A percentile compares a stretch with the other conserved stretches of the same genome.
phyloP scores from a whole-genome alignment of 2,113 vertebrate species.

The Sphaerodactylus townsendi region DNA sequence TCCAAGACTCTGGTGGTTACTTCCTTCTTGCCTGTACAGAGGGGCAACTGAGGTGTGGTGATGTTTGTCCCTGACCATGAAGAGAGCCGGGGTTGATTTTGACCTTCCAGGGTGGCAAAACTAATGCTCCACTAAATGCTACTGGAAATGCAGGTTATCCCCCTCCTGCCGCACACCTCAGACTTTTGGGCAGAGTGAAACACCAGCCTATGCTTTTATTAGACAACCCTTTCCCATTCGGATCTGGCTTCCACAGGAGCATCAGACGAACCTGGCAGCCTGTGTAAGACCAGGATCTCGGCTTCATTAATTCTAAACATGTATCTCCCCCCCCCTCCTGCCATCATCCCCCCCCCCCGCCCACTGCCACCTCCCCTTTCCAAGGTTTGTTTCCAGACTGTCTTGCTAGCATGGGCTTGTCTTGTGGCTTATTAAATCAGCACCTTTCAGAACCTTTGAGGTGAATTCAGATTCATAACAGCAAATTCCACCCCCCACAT shows the following conservation, averaged over 20 bases:
- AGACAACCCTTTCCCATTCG: not conserved
- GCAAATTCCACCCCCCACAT: not conserved
- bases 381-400: not conserved
- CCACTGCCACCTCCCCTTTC: not conserved
- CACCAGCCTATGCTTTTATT: not conserved
- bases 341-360: not conserved
- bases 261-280: slow-evolving; percentile 14
- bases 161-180: not conserved
- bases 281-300: not conserved
- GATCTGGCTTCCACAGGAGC: not conserved
- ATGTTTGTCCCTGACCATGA: no score
- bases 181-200: not conserved
- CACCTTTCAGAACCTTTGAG: slow-evolving; percentile 31
- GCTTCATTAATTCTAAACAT: slow-evolving; percentile 41
- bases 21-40: not conserved
- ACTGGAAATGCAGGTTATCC: not conserved
- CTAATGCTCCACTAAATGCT: not conserved
- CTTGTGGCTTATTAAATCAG: slow-evolving; percentile 37
- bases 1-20: not conserved
- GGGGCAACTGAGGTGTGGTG: not conserved
- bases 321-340: not conserved
- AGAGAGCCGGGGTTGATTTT: no score
- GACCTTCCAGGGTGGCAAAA: not conserved
- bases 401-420: slow-evolving; percentile 4
- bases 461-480: slow-evolving; percentile 36